Base-by-base conservation (phyloP, 1,140 invertebrate genomes). In the Acyrthosiphon pisum region DNA sequence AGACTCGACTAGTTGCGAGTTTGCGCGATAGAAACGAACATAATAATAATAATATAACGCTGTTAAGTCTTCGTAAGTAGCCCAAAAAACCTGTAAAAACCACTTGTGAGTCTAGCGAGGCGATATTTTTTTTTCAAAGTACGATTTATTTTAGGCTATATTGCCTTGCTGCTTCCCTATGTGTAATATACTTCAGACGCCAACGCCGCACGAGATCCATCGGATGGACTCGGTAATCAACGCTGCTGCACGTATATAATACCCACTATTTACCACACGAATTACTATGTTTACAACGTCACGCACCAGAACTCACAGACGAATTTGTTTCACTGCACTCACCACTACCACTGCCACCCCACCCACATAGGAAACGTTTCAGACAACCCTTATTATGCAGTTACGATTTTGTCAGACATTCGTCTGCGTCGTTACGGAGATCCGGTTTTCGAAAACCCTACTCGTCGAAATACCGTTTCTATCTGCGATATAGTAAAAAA, bases 371-470 rank as follows among this genome's bases (percentile, higher is more conserved):
- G 22, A 53, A 53, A 23, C 50, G 50, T 26, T 26, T 41, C 83
- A 26, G 35, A 84, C 83, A 84, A 84, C 83, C 83, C 83, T 84
- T 41, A 84, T 76, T 76, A 76, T n/a, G 60, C 14, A n/a, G 60
- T 76, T n/a, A n/a, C 14, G 60, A n/a, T 76, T n/a, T 76, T 30
- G 60, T 76, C 26, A 84, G 9, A 44, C 84, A 86, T 86, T 30
- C 44, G 44, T 30, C 14, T 41, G 44, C 1, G 84, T 84, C 6
- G 84, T 86, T 86, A 46, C 84, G 6, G 23, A 86, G 44, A 86
- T 86, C 44, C 37, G 22, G 41, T 86, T 46, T 44, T 14, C 44
- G 84, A 86, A 86, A 86, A 86, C 83, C 41, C 23, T 18, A 50
- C 48, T 44, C 23, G 8, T 41, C 56, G 26, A n/a, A n/a, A 68